phyloP scores from a whole-genome alignment of 2,888 invertebrate species.

The Ormia ochracea region DNA sequence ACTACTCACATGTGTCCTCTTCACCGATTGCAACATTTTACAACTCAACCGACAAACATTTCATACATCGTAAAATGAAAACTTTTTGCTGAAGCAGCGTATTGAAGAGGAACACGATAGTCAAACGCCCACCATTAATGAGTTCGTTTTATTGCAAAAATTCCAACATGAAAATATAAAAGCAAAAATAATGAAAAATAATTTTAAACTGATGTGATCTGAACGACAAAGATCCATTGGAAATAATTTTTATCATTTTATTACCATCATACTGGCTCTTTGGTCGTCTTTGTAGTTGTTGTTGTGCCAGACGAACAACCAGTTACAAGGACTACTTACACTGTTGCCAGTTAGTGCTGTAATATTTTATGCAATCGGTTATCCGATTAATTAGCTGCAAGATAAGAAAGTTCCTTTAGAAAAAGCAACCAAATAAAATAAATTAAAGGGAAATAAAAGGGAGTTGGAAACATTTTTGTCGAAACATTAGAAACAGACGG shows the following conservation, averaged over 20 bases:
- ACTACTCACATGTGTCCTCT: background rate
- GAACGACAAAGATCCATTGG: conserved; percentile 34
- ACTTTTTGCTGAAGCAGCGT: background rate
- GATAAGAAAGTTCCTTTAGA: background rate
- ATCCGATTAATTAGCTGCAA: background rate
- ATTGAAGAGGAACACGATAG: conserved; percentile 33
- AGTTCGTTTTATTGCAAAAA: conserved; percentile 57
- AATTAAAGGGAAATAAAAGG: background rate
- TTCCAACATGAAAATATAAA: conserved; percentile 24
- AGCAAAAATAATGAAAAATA: conserved; percentile 36
- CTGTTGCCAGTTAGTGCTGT: conserved; percentile 26
- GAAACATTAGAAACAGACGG: background rate
- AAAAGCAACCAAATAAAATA: background rate
- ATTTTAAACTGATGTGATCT: conserved; percentile 31
- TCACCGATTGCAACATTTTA: conserved; percentile 19
- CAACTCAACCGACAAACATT: conserved; percentile 14
- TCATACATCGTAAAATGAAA: conserved; percentile 16
- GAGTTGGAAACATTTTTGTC: background rate
- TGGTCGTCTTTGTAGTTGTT: conserved; percentile 13
- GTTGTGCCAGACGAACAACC: background rate
- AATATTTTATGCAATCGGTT: background rate
- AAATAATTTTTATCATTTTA: conserved; percentile 54
- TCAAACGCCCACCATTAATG: conserved; percentile 59
- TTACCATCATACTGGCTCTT: conserved; percentile 49
- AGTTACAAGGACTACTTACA: conserved; percentile 26